These are phyloP conservation scores for Sepiola atlantica DNA, from an alignment of 2,888 invertebrate species.

Conservation along the genomic window DNA sequence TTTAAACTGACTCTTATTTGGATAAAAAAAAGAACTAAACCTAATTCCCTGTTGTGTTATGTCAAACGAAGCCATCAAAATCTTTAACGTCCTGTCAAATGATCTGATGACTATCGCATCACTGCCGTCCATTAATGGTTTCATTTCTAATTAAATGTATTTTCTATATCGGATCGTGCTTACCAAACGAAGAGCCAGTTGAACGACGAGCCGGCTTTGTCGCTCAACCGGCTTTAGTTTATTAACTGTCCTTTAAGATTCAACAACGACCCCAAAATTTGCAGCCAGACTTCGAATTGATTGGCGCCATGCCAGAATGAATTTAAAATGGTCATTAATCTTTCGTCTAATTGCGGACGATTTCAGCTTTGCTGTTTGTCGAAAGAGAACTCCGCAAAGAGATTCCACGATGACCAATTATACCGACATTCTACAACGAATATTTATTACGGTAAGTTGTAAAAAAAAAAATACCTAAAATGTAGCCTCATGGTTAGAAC, in stretches of 20 bases:
- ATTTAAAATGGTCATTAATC: conserved; percentile 6
- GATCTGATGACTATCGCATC: neutral
- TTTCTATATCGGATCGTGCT: neutral
- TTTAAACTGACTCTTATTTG: neutral
- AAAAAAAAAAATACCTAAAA: neutral
- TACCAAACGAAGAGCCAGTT: neutral
- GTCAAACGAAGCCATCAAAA: neutral
- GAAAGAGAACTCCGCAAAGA: neutral
- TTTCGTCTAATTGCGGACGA: neutral
- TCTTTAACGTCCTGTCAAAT: neutral
- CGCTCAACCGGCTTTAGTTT: conserved; percentile 6
- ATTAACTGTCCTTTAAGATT: conserved; percentile 11
- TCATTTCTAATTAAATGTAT: neutral
- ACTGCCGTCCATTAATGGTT: neutral
- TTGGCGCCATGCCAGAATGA: neutral
- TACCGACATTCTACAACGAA: neutral
- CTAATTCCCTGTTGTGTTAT: neutral
- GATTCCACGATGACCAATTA: neutral
- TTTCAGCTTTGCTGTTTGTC: neutral
- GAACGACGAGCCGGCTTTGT: neutral
- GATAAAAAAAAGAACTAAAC: neutral
- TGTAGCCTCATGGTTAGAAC: neutral
- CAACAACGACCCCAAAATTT: neutral
- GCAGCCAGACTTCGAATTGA: neutral
- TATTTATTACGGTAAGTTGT: neutral